Conservation (phyloP, 1,140 invertebrate species). For the Calliopsis andreniformis region DNA sequence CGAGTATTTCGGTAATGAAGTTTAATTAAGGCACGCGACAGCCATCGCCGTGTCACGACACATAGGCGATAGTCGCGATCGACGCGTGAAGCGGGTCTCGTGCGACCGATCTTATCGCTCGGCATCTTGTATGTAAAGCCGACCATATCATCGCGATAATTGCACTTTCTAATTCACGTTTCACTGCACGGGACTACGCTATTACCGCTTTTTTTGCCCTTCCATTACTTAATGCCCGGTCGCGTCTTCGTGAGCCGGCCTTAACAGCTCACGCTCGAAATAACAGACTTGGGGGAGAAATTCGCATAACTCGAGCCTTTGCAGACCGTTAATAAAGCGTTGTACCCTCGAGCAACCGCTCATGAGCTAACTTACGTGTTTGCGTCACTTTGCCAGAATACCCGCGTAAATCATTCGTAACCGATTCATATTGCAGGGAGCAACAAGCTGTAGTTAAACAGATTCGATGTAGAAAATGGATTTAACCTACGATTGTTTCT, state of each 20-base stretch:
- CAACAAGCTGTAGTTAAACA: not conserved
- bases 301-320: constrained; percentile 60
- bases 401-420: too few relatives aligned
- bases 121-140: not conserved
- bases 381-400: constrained; percentile 28
- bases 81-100: not conserved
- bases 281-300: constrained; percentile 59
- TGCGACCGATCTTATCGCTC: not conserved
- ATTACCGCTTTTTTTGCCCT: not conserved
- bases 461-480: too few relatives aligned
- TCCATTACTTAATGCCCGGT: not conserved
- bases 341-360: constrained; percentile 25
- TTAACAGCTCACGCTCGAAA: constrained; percentile 43
- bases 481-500: too few relatives aligned
- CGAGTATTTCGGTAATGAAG: not conserved
- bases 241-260: constrained; percentile 5
- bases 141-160: constrained; percentile 30
- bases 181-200: not conserved
- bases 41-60: constrained; percentile 4
- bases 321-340: constrained; percentile 64
- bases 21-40: constrained; percentile 25
- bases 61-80: constrained; percentile 7
- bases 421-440: not conserved
- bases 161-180: constrained; percentile 42
- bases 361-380: constrained; percentile 44